A percentile compares a stretch with the other conserved stretches of the same genome.
phyloP scores from a whole-genome alignment of 2,888 invertebrate genomes.

The Heliconius ismenius region DNA sequence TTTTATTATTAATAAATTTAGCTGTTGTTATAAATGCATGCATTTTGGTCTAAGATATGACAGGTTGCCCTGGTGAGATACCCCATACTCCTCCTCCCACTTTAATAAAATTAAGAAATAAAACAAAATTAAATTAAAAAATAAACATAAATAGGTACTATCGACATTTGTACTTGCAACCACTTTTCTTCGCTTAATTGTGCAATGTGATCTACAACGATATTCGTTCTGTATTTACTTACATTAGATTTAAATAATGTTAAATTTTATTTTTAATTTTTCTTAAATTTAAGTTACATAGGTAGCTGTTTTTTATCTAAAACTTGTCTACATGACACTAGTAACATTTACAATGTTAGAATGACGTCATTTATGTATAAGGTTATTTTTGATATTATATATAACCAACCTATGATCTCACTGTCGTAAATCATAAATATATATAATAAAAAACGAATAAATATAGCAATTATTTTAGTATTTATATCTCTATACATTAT shows the following conservation, averaged over 20 bases:
- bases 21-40: background rate
- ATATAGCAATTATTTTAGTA: background rate
- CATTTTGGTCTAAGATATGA: background rate
- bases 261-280: too few species aligned
- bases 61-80: too few species aligned
- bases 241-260: background rate
- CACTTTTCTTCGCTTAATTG: background rate
- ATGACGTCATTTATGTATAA: slow-evolving; percentile 10
- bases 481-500: background rate
- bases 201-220: background rate
- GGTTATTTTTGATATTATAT: background rate
- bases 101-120: too few species aligned
- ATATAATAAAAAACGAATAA: background rate
- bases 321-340: background rate
- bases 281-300: background rate
- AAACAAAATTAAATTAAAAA: too few species aligned
- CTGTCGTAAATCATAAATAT: background rate
- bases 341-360: background rate
- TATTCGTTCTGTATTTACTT: background rate
- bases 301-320: background rate
- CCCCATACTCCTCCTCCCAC: too few species aligned
- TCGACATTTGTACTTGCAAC: too few species aligned
- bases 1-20: too few species aligned
- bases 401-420: slow-evolving; percentile 12
- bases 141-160: too few species aligned